Percentiles rank a stretch among this genome's conserved stretches.
These are phyloP conservation scores for Aphyosemion australe DNA, from an alignment of 2,113 vertebrate species.

Conservation along the genomic window DNA sequence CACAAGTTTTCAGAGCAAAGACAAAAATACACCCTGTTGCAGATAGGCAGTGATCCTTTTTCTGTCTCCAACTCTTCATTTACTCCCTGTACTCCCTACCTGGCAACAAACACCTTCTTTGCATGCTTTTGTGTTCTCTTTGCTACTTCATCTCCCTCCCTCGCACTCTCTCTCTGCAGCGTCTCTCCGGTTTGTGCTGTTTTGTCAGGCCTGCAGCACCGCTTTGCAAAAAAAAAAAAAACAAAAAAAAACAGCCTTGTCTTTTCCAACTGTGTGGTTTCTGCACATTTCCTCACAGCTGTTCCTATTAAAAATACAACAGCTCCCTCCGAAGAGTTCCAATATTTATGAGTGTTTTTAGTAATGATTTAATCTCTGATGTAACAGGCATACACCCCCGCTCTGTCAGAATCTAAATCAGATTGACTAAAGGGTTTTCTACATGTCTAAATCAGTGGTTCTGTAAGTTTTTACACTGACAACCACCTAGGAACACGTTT, in stretches of 20 bases:
- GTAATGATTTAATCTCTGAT: background rate
- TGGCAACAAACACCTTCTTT: slow-evolving; percentile 30
- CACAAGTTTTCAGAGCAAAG: slow-evolving; percentile 34
- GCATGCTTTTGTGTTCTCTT: slow-evolving; percentile 14
- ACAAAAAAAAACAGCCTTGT: slow-evolving; percentile 27
- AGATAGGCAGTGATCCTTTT: slow-evolving; percentile 53
- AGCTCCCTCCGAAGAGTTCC: slow-evolving; percentile 19
- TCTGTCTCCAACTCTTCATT: slow-evolving; percentile 34
- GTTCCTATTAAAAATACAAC: slow-evolving; percentile 37
- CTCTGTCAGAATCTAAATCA: background rate
- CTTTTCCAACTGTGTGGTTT: slow-evolving; percentile 21
- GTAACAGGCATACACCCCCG: background rate
- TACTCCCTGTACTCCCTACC: slow-evolving; percentile 5
- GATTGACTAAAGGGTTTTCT: background rate
- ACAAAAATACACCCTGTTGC: slow-evolving; percentile 49
- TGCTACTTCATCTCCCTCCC: slow-evolving; percentile 13
- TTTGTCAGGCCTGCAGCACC: slow-evolving; percentile 28
- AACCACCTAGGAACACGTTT: no score
- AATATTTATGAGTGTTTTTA: slow-evolving; percentile 8
- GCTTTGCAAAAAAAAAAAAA: slow-evolving; percentile 10
- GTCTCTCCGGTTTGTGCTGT: slow-evolving; percentile 15
- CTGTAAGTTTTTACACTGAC: no score
- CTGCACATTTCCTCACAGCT: slow-evolving; percentile 9
- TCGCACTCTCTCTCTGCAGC: slow-evolving; percentile 5
- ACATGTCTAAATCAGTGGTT: no score